Evolutionary conservation across 2,113 vertebrate genomes (phyloP), one percentile per base, ranked within the genome.

Genomic region (Pavo muticus): DNA sequence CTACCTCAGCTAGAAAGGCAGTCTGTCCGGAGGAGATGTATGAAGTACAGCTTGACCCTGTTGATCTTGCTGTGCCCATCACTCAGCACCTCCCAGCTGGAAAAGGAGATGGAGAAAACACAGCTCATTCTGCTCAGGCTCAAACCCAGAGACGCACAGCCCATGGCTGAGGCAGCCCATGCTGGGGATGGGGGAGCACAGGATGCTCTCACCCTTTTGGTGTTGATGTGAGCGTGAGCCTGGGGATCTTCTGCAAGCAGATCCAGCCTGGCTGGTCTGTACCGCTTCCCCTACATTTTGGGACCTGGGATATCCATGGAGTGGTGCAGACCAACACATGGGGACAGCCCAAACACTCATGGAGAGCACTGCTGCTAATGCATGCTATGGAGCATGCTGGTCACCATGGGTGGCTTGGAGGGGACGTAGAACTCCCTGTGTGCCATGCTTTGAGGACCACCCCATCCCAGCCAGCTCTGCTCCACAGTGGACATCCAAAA

Each of bases 401-500:
- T 54, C 52, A 54, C 27, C 52, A 54, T 29, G 14, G 27, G 42
- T 10, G 27, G 40, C n/a, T 59, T 35, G 10, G 4, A 21, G 13
- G 21, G 56, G 42, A 42, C 2, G 14, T 1, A 15, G 35, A 6
- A 27, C 19, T 50, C 35, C 27, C 9, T 12, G 10, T 71, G 42
- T 32, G 25, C 17, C 3, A 0, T 13, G 4, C 10, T 72, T 69
- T 29, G 35, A 16, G 48, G 16, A 91, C 11, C 6, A 30, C 23
- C 2, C 0, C 17, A 4, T 56, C 6, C 17, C 52, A 42, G 20
- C 3, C 47, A 21, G 23, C 9, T 24, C 54, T 2, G 0, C 27
- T 47, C 40, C 0, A 4, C 29, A 83, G 32, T 32, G 56, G 48
- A 5, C 20, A 78, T 14, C 29, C 1, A 1, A 59, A 77, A 87